Base-by-base conservation (phyloP, 2,888 invertebrate species). In the Cheiracanthium punctorium region DNA sequence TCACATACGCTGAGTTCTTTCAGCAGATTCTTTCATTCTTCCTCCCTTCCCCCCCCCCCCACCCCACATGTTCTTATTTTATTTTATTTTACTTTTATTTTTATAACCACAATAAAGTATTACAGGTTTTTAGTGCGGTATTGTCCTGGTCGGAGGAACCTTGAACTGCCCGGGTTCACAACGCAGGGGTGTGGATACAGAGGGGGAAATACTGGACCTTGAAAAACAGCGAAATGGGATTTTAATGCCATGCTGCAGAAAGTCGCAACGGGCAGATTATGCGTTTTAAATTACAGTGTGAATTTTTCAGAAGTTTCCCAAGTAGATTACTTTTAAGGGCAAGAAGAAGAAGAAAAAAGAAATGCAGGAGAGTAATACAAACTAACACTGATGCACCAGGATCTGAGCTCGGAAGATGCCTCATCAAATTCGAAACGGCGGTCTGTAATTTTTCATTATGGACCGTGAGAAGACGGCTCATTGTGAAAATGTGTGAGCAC, bases 91-190 rank as follows among this genome's bases (percentile, higher is more conserved):
- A 24, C 1, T 58, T 24, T 1, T 58, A 7, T 58, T 58, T 24
- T 24, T 24, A 17, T 24, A 7, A 24, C 58, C 20, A 12, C 58
- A 58, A 58, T 17, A 58, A 4, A 58, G 24, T 58, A 58, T 58
- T 58, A 58, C 58, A 58, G 58, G 58, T 58, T 58, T 58, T 58
- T 58, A 58, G 58, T 24, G 24, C 24, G 24, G 58, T 58, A 58
- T 58, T 58, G 58, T 58, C 24, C 58, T 24, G 24, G 4, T 58
- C 17, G 1, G 12, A n/a, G n/a, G n/a, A 24, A 58, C 58, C 58
- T 58, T 58, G 58, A 58, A 58, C 58, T 58, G 24, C 12, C 58
- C 58, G 24, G 17, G 58, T 58, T 58, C 58, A 58, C 12, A 24
- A 24, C 17, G 24, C 20, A 17, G 58, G 24, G 58, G 24, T 37